Evolutionary conservation across 2,797 vertebrate species (phyloP), one percentile per base, ranked within the genome.

Genomic region (Siniperca scherzeri): DNA sequence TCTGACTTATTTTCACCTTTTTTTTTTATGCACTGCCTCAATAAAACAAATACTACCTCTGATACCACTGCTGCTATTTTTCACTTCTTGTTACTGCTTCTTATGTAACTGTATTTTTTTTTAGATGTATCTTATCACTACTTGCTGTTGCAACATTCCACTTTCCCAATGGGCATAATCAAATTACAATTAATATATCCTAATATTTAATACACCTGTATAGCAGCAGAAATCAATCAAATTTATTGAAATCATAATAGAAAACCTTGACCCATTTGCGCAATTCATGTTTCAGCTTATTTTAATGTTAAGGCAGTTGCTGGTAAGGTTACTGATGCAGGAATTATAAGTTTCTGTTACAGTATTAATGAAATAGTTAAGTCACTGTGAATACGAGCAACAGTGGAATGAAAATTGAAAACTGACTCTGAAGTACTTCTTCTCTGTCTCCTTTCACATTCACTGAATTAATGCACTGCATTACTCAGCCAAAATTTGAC

Each of bases 381-480:
- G n/a, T 70, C 22, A 27, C 21, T 57, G 22, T 27, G 40, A 72
- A 46, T 53, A 65, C 1, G 13, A 74, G 56, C 10, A 56, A 57
- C 48, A 21, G 44, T 42, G 30, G 12, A 36, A 59, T 53, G 30
- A 72, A 50, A 62, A 70, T 25, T 53, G 11, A 59, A 59, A 65
- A 17, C n/a, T 33, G 22, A 66, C 53, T 64, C 17, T 52, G 33
- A 40, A 64, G 2, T 27, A 21, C 7, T 78, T 75, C 22, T 55
- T 42, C 33, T 66, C 14, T 27, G 22, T 17, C 50, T 81, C 65
- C 70, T 36, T 77, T 38, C 48, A 57, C 53, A 22, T 67, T 21
- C 46, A 78, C 52, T 7, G 53, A 36, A 56, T 79, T 83, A 13
- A 82, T 70, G 44, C 14, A 17, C 70, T 57, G 36, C 11, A 27